Percentiles rank a stretch among this genome's conserved stretches.
These are phyloP conservation scores for Hermetia illucens DNA, from an alignment of 1,140 invertebrate species.

Conservation along the genomic window DNA sequence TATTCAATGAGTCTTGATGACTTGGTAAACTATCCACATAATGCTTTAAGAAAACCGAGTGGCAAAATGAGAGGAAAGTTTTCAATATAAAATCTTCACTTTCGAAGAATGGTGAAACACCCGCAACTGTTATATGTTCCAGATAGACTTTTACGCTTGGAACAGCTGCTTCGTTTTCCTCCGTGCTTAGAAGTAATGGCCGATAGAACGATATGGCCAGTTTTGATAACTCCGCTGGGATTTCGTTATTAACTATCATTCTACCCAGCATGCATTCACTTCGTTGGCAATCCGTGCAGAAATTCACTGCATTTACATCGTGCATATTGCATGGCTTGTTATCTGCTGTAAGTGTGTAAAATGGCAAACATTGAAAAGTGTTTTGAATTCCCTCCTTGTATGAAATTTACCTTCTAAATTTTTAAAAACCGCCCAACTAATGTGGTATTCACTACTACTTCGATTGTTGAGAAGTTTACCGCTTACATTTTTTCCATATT, in stretches of 20 bases:
- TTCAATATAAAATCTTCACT: slow-evolving; percentile 29
- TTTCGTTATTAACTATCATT: slow-evolving; percentile 25
- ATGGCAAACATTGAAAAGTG: neutral
- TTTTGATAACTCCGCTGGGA: slow-evolving; percentile 20
- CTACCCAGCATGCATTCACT: slow-evolving; percentile 22
- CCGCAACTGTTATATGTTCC: too few relatives aligned
- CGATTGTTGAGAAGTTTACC: too few relatives aligned
- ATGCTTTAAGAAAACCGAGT: too few relatives aligned
- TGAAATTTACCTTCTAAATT: slow-evolving; percentile 12
- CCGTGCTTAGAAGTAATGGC: slow-evolving; percentile 21
- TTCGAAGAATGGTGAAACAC: too few relatives aligned
- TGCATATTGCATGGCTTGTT: too few relatives aligned
- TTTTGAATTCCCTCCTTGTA: neutral
- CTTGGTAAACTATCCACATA: too few relatives aligned
- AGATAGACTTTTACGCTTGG: slow-evolving; percentile 26
- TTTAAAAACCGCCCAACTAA: slow-evolving; percentile 27
- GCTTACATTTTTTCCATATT: too few relatives aligned
- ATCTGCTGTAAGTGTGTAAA: too few relatives aligned
- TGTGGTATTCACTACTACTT: too few relatives aligned
- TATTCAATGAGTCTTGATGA: too few relatives aligned
- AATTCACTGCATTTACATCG: too few relatives aligned
- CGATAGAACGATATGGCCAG: slow-evolving; percentile 24
- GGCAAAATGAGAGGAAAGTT: too few relatives aligned
- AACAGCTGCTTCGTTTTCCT: slow-evolving; percentile 22
- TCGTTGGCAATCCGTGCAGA: slow-evolving; percentile 22